These are phyloP conservation scores for Nephila pilipes DNA, from an alignment of 1,140 invertebrate species.

Conservation along the genomic window DNA sequence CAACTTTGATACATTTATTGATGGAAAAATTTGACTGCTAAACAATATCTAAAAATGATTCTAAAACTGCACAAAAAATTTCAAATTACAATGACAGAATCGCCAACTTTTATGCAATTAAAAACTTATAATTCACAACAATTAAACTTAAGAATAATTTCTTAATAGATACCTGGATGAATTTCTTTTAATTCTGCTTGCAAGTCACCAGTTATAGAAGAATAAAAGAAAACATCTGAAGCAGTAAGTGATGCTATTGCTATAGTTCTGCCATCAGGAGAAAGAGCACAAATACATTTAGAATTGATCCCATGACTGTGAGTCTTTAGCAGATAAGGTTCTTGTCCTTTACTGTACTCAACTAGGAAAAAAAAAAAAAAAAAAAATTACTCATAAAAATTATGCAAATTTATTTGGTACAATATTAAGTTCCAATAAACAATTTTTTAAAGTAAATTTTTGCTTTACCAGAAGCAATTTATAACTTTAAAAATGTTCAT, in stretches of 20 bases:
- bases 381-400: background rate
- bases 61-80: too few species aligned
- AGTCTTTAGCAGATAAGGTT: conserved; percentile 86
- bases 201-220: conserved; percentile 85
- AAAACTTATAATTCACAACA: too few species aligned
- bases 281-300: conserved; percentile 84
- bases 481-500: background rate
- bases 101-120: too few species aligned
- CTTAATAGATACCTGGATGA: conserved; percentile 82
- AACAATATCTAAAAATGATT: too few species aligned
- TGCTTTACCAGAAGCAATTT: too few species aligned
- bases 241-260: conserved; percentile 85
- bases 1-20: too few species aligned
- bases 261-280: conserved; percentile 89
- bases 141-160: too few species aligned
- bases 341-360: conserved; percentile 89
- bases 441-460: background rate
- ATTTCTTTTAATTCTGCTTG: conserved; percentile 86
- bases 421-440: background rate
- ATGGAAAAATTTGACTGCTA: too few species aligned
- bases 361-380: conserved; percentile 84
- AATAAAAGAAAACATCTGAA: conserved; percentile 87
- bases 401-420: background rate
- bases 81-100: too few species aligned
- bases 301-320: conserved; percentile 82